Evolutionary conservation across 1,140 invertebrate genomes (phyloP).

Genomic region (Trinorchestia longiramus): DNA sequence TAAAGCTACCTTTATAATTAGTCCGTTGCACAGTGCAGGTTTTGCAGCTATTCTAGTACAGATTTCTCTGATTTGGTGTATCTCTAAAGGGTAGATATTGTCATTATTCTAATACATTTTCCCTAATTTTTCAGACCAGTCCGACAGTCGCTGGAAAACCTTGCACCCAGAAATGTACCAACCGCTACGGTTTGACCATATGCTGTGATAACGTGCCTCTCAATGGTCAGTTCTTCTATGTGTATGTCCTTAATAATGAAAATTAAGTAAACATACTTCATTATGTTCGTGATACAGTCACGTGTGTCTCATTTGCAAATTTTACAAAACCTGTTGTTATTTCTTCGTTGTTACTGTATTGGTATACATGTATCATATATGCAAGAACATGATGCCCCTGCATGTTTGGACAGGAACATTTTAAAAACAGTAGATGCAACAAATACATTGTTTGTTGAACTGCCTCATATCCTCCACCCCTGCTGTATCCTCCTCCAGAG

Average conservation of each 20-base stretch:
- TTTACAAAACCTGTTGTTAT: not conserved
- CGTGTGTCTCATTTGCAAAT: too few species aligned
- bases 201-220: slow-evolving; percentile 20
- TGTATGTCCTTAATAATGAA: not conserved
- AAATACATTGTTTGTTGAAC: too few species aligned
- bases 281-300: too few species aligned
- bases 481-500: not conserved
- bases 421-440: not conserved
- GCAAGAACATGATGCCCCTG: too few species aligned
- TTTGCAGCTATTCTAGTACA: too few species aligned
- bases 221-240: not conserved
- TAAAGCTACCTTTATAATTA: too few species aligned
- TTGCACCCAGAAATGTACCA: not conserved
- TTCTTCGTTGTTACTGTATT: not conserved
- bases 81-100: too few species aligned
- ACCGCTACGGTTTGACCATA: not conserved
- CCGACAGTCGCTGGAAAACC: too few species aligned
- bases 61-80: too few species aligned
- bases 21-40: too few species aligned
- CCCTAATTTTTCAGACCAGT: not conserved
- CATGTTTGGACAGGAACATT: not conserved
- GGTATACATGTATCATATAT: too few species aligned
- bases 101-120: too few species aligned
- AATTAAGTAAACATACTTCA: not conserved
- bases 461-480: not conserved